Percentiles rank a stretch among this genome's conserved stretches.
Conservation (phyloP, 2,888 invertebrate species). For the Metallyticus violacea region DNA sequence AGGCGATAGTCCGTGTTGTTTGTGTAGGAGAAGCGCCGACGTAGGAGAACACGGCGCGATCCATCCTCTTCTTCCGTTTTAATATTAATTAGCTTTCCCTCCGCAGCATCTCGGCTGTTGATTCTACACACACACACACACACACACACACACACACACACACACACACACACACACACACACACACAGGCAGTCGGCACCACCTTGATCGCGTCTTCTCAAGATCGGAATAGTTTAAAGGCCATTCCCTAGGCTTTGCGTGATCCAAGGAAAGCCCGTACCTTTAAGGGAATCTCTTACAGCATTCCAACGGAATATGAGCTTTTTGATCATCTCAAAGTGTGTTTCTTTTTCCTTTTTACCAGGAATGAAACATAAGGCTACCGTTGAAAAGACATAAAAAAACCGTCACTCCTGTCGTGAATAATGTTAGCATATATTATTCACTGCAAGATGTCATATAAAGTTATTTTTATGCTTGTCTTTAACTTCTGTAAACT, state of each 20-base stretch:
- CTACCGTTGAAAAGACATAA: no score
- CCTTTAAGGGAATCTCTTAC: not conserved
- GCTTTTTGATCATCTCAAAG: not conserved
- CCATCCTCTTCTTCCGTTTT: not conserved
- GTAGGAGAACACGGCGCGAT: not conserved
- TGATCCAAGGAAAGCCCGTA: not conserved
- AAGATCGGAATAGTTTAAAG: no score
- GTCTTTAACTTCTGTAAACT: no score
- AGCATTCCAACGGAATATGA: not conserved
- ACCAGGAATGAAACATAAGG: no score
- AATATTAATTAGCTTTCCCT: not conserved
- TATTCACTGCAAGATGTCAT: no score
- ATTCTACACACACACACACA: not conserved
- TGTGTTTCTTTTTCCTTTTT: not conserved
- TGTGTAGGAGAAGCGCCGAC: not conserved
- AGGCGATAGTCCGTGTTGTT: not conserved
- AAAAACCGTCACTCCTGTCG: no score
- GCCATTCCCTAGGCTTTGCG: no score
- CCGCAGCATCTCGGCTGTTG: not conserved
- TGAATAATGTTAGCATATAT: no score
- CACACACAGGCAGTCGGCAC: no score
- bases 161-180: no score
- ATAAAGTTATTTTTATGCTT: no score
- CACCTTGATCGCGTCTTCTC: not conserved
- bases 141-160: no score